Evolutionary conservation across 1,140 invertebrate species (phyloP).

Genomic region (Drosophila lacteicornis): DNA sequence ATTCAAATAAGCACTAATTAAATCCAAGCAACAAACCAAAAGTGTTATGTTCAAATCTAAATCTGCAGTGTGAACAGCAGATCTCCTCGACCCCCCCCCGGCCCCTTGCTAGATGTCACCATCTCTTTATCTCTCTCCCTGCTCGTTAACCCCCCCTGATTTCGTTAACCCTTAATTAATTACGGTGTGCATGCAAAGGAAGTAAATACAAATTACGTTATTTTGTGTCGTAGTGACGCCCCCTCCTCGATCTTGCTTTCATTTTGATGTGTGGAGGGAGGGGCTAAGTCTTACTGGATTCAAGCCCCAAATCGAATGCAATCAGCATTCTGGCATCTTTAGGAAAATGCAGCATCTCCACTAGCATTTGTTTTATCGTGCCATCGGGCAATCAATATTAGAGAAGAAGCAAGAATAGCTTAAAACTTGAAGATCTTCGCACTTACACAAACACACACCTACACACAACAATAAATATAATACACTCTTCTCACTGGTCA

Average conservation of each 20-base stretch:
- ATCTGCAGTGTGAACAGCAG: slow-evolving; percentile 18
- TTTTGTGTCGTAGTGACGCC: not conserved
- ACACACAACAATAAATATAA: slow-evolving; percentile 1
- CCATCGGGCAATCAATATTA: not conserved
- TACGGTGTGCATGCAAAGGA: slow-evolving; percentile 31
- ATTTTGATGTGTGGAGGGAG: no score
- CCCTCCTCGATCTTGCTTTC: not conserved
- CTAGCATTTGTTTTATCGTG: not conserved
- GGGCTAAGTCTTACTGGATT: no score
- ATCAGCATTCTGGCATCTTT: not conserved
- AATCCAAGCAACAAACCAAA: slow-evolving; percentile 11
- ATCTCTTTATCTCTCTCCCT: slow-evolving; percentile 10
- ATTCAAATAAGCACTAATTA: slow-evolving; percentile 36
- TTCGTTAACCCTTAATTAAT: slow-evolving; percentile 25
- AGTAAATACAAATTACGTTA: slow-evolving; percentile 5
- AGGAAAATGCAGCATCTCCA: not conserved
- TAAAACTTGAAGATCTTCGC: slow-evolving; percentile 7
- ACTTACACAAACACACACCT: slow-evolving; percentile 25
- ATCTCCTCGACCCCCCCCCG: not conserved
- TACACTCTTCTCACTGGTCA: not conserved
- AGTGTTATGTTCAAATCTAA: slow-evolving; percentile 9
- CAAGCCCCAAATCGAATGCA: not conserved
- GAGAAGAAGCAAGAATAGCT: not conserved
- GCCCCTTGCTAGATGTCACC: slow-evolving; percentile 15
- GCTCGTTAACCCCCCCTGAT: slow-evolving; percentile 22